Evolutionary conservation across 2,113 vertebrate genomes (phyloP).

Genomic region (Nycticebus coucang): DNA sequence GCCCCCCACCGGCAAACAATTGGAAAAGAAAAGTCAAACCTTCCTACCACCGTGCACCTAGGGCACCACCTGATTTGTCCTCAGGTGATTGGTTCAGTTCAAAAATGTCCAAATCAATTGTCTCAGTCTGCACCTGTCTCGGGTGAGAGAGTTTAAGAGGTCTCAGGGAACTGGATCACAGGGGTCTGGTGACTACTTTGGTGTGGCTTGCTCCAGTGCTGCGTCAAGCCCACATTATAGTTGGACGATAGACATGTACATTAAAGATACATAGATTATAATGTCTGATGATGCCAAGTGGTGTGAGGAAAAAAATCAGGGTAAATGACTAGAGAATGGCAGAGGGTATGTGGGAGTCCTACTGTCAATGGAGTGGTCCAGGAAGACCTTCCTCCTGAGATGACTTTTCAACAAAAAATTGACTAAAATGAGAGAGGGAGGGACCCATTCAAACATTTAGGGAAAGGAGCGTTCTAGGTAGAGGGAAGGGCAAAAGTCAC

Average conservation of each 20-base stretch:
- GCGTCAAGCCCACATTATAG: background rate
- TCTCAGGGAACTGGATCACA: too few species aligned
- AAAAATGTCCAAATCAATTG: too few species aligned
- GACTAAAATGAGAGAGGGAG: background rate
- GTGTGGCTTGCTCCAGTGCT: too few species aligned
- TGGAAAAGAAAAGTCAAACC: too few species aligned
- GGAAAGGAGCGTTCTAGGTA: background rate
- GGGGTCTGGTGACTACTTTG: too few species aligned
- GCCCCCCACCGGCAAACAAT: too few species aligned
- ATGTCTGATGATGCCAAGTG: background rate
- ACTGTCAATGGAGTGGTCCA: background rate
- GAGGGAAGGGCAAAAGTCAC: background rate
- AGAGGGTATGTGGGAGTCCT: background rate
- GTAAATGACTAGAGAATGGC: background rate
- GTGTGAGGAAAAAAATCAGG: background rate
- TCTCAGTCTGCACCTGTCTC: too few species aligned
- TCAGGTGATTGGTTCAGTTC: too few species aligned
- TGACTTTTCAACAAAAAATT: constrained; percentile 29
- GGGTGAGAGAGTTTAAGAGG: too few species aligned
- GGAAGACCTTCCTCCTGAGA: background rate
- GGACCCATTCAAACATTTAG: background rate
- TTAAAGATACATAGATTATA: background rate
- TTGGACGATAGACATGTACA: background rate
- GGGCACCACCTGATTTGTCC: too few species aligned
- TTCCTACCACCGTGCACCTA: too few species aligned